Evolutionary conservation across 2,888 invertebrate species (phyloP).

Genomic region (Andrena praecox): DNA sequence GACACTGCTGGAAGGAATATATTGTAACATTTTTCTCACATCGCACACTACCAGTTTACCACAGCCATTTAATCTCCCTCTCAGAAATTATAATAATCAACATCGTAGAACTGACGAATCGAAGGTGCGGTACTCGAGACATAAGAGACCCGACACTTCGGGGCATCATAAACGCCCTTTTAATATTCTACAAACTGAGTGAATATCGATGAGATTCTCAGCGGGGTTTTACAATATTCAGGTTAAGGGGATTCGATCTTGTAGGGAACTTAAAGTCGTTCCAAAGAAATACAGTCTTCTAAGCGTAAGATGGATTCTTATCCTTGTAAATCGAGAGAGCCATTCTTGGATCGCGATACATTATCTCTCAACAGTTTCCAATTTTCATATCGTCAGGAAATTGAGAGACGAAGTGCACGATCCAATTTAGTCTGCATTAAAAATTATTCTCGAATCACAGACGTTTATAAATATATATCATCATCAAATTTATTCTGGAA

Average conservation of each 20-base stretch:
- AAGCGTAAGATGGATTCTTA: slow-evolving; percentile 52
- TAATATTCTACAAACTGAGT: slow-evolving; percentile 67
- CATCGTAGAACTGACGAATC: slow-evolving; percentile 21
- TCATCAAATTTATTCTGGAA: too few species aligned
- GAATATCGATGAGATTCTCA: slow-evolving; percentile 66
- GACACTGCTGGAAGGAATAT: neutral
- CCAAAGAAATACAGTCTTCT: slow-evolving; percentile 54
- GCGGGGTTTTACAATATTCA: slow-evolving; percentile 64
- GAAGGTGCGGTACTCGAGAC: slow-evolving; percentile 30
- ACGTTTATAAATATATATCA: too few species aligned
- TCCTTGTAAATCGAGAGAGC: slow-evolving; percentile 34
- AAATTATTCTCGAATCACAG: too few species aligned
- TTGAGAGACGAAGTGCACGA: neutral
- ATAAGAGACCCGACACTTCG: slow-evolving; percentile 39
- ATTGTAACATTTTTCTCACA: too few species aligned
- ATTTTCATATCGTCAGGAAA: slow-evolving; percentile 7
- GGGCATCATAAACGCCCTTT: slow-evolving; percentile 54
- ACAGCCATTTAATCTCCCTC: neutral
- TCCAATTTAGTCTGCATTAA: neutral
- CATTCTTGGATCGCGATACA: slow-evolving; percentile 30
- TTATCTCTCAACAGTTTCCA: neutral
- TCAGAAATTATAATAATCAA: neutral
- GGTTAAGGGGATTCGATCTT: slow-evolving; percentile 68
- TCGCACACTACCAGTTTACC: too few species aligned
- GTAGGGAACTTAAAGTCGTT: slow-evolving; percentile 59